A percentile compares a stretch with the other conserved stretches of the same genome.
Evolutionary conservation across 2,888 invertebrate species (phyloP).

Genomic region (Carpatolechia fugitivella): DNA sequence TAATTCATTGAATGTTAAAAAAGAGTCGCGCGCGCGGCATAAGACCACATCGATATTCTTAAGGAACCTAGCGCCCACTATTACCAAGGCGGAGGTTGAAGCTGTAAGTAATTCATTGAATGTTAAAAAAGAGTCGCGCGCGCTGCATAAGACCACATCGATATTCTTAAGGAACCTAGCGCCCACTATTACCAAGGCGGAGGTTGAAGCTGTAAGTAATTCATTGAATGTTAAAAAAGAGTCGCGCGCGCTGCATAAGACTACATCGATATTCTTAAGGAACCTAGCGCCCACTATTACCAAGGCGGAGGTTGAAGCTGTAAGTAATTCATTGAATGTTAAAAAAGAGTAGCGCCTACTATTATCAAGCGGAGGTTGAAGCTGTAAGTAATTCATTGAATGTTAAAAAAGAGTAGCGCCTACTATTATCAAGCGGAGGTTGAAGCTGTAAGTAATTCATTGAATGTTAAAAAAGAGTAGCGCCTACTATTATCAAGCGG

Average conservation of each 20-base stretch:
- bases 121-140: conserved; percentile 78
- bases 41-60: conserved; percentile 98
- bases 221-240: conserved; percentile 38
- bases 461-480: conserved; percentile 81
- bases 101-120: conserved; percentile 80
- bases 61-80: conserved; percentile 96
- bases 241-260: conserved; percentile 92
- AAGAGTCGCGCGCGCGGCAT: conserved; percentile 87
- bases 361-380: conserved; percentile 99
- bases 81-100: conserved; percentile 98
- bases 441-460: conserved; percentile 85
- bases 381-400: conserved; percentile 80
- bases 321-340: conserved; percentile 71
- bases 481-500: conserved; percentile 97
- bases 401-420: too few species aligned
- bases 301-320: conserved; percentile 96
- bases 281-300: conserved; percentile 98
- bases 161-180: conserved; percentile 98
- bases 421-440: conserved; percentile 98
- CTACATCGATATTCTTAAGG: conserved; percentile 97
- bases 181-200: conserved; percentile 96
- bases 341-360: conserved; percentile 89
- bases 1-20: conserved; percentile 43
- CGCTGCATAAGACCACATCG: conserved; percentile 96
- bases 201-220: conserved; percentile 92